phyloP scores from a whole-genome alignment of 2,113 vertebrate genomes.

The Nothocercus nigrocapillus region DNA sequence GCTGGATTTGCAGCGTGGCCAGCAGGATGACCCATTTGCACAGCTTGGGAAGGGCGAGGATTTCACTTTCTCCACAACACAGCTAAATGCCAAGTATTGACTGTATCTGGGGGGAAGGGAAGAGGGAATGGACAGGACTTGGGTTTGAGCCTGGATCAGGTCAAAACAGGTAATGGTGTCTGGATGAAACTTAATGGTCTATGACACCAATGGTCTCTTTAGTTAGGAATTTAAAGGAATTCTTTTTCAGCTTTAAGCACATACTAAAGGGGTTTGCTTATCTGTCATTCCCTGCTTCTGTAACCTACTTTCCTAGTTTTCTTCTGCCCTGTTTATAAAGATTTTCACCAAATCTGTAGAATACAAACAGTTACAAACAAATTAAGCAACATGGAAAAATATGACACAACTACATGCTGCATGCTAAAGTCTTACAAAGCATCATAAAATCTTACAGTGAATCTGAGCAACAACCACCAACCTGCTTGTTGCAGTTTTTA shows the following conservation, averaged over 20 bases:
- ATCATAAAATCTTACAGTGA: background rate
- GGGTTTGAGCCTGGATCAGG: background rate
- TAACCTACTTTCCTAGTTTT: background rate
- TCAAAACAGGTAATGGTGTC: background rate
- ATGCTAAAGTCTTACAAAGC: background rate
- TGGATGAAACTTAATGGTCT: background rate
- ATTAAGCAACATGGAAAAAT: background rate
- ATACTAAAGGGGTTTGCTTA: background rate
- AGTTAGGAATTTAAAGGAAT: fast-evolving
- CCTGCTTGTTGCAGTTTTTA: background rate
- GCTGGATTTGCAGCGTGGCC: fast-evolving
- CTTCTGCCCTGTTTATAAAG: background rate
- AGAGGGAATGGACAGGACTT: background rate
- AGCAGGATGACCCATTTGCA: background rate
- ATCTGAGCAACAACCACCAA: background rate
- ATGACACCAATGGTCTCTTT: background rate
- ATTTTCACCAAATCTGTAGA: background rate
- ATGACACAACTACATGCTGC: background rate
- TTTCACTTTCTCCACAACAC: background rate
- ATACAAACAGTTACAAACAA: background rate
- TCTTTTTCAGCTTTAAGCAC: background rate
- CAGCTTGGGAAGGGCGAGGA: fast-evolving
- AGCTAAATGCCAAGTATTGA: background rate
- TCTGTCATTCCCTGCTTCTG: background rate
- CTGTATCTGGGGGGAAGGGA: background rate